A percentile compares a stretch with the other conserved stretches of the same genome.
These are phyloP conservation scores for Rhynchopsitta pachyrhyncha DNA, from an alignment of 2,113 vertebrate genomes.

Conservation along the genomic window DNA sequence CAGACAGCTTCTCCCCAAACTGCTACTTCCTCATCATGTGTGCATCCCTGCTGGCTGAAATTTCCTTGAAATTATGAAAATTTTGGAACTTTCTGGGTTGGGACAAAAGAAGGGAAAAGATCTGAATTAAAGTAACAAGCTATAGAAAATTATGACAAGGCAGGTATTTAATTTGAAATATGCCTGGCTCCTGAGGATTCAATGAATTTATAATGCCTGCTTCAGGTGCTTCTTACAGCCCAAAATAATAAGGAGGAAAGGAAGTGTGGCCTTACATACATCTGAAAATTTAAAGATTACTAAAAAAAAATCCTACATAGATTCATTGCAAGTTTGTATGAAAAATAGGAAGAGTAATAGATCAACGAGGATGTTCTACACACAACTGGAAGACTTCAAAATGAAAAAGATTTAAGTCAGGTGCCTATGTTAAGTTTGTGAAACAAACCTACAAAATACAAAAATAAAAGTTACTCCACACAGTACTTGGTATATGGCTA, in stretches of 20 bases:
- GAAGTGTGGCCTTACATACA: neutral
- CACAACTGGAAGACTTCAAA: neutral
- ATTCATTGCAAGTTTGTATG: neutral
- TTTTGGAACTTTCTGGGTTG: neutral
- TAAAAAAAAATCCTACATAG: neutral
- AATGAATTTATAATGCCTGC: constrained; percentile 60
- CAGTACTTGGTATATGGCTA: neutral
- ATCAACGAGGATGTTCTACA: neutral
- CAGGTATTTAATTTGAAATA: constrained; percentile 23
- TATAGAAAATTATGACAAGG: constrained; percentile 24
- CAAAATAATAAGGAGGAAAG: constrained; percentile 25
- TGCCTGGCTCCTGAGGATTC: neutral
- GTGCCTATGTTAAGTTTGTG: neutral
- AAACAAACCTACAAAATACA: neutral
- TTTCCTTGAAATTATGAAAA: neutral
- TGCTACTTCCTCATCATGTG: neutral
- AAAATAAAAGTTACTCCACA: neutral
- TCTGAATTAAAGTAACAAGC: constrained; percentile 22
- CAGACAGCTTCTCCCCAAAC: neutral
- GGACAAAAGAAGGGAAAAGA: neutral
- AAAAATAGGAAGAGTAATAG: neutral
- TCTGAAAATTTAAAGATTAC: constrained; percentile 21
- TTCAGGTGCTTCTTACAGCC: constrained; percentile 21
- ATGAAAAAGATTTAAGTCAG: neutral
- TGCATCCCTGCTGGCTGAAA: neutral